Conservation (phyloP, 1,140 invertebrate species). For the Notospermus geniculatus region DNA sequence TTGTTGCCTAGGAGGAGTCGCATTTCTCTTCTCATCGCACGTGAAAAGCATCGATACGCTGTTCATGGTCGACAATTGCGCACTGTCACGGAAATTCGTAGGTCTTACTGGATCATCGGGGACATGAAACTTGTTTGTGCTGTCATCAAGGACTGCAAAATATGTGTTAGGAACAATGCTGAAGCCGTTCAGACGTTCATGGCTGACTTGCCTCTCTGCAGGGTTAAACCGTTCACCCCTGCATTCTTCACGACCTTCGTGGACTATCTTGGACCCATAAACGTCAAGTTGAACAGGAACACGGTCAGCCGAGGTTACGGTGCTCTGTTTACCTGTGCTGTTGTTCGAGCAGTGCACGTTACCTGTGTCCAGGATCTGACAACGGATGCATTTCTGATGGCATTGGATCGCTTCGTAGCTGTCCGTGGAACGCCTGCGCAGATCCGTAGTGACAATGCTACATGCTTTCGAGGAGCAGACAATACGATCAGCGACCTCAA, state of each 20-base stretch:
- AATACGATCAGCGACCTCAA: not conserved
- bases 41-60: conserved; percentile 3
- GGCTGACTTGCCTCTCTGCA: not conserved
- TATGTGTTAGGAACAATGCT: not conserved
- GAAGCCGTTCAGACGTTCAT: not conserved
- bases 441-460: conserved; percentile 4
- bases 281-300: conserved; percentile 4
- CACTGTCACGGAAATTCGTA: not conserved
- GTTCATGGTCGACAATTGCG: conserved; percentile 1
- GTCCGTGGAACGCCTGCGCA: conserved; percentile 1
- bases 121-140: not conserved
- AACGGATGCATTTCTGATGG: conserved; percentile 2
- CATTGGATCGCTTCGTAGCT: conserved; percentile 1
- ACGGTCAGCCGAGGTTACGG: not conserved
- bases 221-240: conserved; percentile 2
- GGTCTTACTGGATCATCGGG: conserved; percentile 2
- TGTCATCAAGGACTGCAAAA: conserved; percentile 1
- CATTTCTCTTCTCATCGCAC: not conserved
- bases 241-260: conserved; percentile 2
- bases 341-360: not conserved
- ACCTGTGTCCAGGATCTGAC: conserved; percentile 9
- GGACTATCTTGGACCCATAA: not conserved
- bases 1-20: conserved; percentile 7
- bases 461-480: conserved; percentile 5
- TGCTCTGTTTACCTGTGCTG: conserved; percentile 5